A percentile compares a stretch with the other conserved stretches of the same genome.
Conservation (phyloP, 2,113 vertebrate species). For the Epinephelus fuscoguttatus region DNA sequence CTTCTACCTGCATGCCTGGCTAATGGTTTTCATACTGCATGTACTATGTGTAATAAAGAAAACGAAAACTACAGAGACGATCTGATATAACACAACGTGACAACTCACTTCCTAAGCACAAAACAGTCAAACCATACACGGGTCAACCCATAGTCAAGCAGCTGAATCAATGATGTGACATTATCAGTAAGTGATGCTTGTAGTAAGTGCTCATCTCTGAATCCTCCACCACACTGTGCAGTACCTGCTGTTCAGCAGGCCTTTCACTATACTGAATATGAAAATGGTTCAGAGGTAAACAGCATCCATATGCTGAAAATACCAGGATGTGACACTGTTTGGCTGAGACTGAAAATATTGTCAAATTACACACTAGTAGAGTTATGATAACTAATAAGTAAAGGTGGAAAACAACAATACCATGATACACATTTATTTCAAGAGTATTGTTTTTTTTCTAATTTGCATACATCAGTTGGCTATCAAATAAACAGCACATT, state of each 20-base stretch:
- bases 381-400: neutral
- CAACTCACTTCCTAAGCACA: constrained; percentile 6
- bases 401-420: too few species aligned
- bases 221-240: constrained; percentile 36
- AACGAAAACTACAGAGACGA: neutral
- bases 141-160: constrained; percentile 24
- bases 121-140: neutral
- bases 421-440: neutral
- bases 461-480: neutral
- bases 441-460: neutral
- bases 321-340: neutral
- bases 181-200: constrained; percentile 50
- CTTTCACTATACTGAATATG: constrained; percentile 32
- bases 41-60: neutral
- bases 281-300: constrained; percentile 20
- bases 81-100: neutral
- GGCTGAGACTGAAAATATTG: neutral
- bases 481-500: neutral
- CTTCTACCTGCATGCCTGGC: neutral
- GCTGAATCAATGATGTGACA: constrained; percentile 40
- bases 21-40: neutral
- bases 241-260: constrained; percentile 26
- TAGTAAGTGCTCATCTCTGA: constrained; percentile 47
- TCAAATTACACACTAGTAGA: neutral
- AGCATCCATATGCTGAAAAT: constrained; percentile 3